phyloP scores from a whole-genome alignment of 2,888 invertebrate species.

The Polymixis flavicincta region DNA sequence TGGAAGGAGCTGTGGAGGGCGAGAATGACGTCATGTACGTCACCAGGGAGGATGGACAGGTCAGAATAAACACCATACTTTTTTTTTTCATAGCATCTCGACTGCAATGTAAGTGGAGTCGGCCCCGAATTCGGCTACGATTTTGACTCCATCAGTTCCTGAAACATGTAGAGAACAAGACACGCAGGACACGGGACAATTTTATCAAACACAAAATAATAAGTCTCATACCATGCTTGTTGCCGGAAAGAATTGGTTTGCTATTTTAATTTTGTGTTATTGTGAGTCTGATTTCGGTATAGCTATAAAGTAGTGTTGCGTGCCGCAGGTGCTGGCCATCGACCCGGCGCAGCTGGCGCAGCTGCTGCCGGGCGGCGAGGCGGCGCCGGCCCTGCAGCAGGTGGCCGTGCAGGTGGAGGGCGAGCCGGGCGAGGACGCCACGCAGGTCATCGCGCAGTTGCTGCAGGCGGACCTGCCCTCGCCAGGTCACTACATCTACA shows the following conservation, averaged over 20 bases:
- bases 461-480: slow-evolving; percentile 96
- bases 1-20: slow-evolving; percentile 93
- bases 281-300: too few relatives aligned
- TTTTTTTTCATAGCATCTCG: neutral
- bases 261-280: neutral
- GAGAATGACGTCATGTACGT: slow-evolving; percentile 92
- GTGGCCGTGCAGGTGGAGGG: slow-evolving; percentile 90
- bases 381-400: slow-evolving; percentile 87
- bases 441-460: slow-evolving; percentile 96
- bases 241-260: too few relatives aligned
- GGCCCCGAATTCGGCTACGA: too few relatives aligned
- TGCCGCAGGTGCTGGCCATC: slow-evolving; percentile 90
- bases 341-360: slow-evolving; percentile 90
- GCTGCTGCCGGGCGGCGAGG: slow-evolving; percentile 90
- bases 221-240: too few relatives aligned
- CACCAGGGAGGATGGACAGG: slow-evolving; percentile 88
- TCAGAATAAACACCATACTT: slow-evolving; percentile 52
- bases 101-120: too few relatives aligned
- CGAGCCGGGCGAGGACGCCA: slow-evolving; percentile 91
- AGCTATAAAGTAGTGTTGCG: too few relatives aligned
- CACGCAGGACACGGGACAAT: too few relatives aligned
- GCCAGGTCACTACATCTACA: slow-evolving; percentile 91
- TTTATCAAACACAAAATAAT: too few relatives aligned
- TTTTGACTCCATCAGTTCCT: too few relatives aligned
- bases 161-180: too few relatives aligned